Evolutionary conservation across 1,140 invertebrate species (phyloP).

Genomic region (Tetragnatha versicolor): DNA sequence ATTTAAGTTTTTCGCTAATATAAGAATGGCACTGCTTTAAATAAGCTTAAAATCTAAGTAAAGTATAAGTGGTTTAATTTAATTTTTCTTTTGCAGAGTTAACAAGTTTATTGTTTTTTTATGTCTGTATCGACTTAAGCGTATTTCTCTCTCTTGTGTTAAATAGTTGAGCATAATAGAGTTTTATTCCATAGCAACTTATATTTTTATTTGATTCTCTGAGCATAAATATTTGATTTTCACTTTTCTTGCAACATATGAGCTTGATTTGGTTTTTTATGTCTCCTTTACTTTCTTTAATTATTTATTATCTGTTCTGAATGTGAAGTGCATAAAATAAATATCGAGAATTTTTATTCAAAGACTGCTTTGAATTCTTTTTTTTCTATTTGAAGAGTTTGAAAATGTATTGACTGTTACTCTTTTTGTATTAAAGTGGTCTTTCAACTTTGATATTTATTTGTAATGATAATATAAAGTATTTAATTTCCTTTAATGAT

Average conservation of each 20-base stretch:
- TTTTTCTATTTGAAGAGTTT: too few relatives aligned
- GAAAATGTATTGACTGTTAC: too few relatives aligned
- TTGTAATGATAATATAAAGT: too few relatives aligned
- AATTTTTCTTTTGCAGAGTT: conserved; percentile 30
- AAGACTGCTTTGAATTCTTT: too few relatives aligned
- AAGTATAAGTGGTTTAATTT: conserved; percentile 51
- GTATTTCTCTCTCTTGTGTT: not conserved
- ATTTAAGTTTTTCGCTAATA: conserved; percentile 42
- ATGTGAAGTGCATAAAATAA: too few relatives aligned
- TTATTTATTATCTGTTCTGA: too few relatives aligned
- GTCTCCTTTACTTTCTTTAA: too few relatives aligned
- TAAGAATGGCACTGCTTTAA: conserved; percentile 35
- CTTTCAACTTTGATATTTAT: too few relatives aligned
- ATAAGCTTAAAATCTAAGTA: conserved; percentile 49
- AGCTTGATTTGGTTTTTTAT: too few relatives aligned
- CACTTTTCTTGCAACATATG: conserved; percentile 17
- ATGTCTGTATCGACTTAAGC: not conserved
- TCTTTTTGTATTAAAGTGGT: too few relatives aligned
- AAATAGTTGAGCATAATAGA: not conserved
- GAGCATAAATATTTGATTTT: conserved; percentile 43
- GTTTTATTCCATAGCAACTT: not conserved
- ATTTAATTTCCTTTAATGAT: too few relatives aligned
- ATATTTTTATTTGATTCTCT: conserved; percentile 3
- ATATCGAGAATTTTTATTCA: too few relatives aligned
- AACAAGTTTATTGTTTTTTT: conserved; percentile 35